phyloP scores from a whole-genome alignment of 2,113 vertebrate genomes.

The Tachuris rubrigastra region DNA sequence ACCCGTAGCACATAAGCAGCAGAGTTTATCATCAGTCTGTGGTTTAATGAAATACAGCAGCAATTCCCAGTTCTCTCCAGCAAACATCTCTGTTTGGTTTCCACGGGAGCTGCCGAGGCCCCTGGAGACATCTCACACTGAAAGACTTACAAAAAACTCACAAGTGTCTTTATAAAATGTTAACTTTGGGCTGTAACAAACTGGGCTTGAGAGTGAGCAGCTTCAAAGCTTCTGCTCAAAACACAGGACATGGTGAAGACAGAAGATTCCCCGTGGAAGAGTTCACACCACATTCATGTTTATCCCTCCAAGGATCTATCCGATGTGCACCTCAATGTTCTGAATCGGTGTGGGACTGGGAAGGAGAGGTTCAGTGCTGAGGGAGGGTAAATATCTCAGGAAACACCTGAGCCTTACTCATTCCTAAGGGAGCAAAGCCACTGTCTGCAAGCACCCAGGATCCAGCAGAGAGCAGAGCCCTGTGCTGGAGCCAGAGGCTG shows the following conservation, averaged over 20 bases:
- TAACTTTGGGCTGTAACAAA: conserved; percentile 38
- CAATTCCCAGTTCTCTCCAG: conserved; percentile 18
- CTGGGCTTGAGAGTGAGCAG: not conserved
- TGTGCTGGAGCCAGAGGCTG: not conserved
- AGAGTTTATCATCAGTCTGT: not conserved
- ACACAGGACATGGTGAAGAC: not conserved
- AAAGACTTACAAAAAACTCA: not conserved
- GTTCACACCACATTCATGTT: not conserved
- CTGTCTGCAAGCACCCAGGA: not conserved
- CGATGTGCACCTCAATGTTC: fast-evolving
- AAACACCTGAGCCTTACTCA: not conserved
- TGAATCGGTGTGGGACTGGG: fast-evolving
- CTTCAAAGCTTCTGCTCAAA: not conserved
- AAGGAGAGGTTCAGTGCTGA: not conserved
- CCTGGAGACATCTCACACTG: not conserved
- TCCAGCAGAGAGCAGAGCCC: not conserved
- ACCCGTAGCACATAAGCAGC: not conserved
- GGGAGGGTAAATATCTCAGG: not conserved
- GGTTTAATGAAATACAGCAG: conserved; percentile 48
- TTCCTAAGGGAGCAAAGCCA: not conserved
- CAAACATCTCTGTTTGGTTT: not conserved
- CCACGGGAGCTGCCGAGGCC: not conserved
- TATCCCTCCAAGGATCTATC: not conserved
- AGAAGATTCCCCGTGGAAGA: not conserved
- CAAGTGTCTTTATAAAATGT: not conserved